These are phyloP conservation scores for Iphiclides podalirius DNA, from an alignment of 2,888 invertebrate species.

Conservation along the genomic window DNA sequence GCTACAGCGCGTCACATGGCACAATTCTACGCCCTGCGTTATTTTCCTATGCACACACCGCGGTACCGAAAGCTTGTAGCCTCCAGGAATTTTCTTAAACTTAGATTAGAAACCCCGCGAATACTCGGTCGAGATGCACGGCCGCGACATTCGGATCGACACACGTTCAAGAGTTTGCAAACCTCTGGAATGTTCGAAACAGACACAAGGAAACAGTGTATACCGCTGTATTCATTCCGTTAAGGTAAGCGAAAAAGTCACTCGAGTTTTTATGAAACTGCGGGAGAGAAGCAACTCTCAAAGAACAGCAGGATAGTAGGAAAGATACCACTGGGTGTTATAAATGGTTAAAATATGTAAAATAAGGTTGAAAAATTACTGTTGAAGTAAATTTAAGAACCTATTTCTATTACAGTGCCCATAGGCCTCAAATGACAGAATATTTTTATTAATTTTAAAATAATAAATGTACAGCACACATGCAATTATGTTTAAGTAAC, in stretches of 20 bases:
- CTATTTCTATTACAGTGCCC: no score
- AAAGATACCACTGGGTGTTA: no score
- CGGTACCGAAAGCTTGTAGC: conserved; percentile 17
- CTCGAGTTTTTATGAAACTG: no score
- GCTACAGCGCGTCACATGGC: not conserved
- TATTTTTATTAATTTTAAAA: no score
- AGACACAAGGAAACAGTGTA: not conserved
- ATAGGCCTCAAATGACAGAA: no score
- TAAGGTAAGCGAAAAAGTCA: not conserved
- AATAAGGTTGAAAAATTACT: no score
- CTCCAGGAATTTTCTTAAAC: conserved; percentile 20
- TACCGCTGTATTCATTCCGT: not conserved
- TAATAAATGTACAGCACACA: no score
- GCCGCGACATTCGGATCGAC: not conserved
- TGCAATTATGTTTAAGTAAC: no score
- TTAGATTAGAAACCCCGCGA: conserved; percentile 22
- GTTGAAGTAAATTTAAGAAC: no score
- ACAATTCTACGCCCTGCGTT: conserved; percentile 15
- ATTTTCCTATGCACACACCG: conserved; percentile 19
- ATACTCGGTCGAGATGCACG: conserved; percentile 16
- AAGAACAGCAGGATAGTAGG: no score
- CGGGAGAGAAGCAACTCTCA: no score
- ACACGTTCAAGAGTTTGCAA: conserved; percentile 14
- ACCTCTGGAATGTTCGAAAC: not conserved
- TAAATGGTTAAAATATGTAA: no score